phyloP scores from a whole-genome alignment of 2,797 vertebrate genomes.

The Melanotaenia nigrans region DNA sequence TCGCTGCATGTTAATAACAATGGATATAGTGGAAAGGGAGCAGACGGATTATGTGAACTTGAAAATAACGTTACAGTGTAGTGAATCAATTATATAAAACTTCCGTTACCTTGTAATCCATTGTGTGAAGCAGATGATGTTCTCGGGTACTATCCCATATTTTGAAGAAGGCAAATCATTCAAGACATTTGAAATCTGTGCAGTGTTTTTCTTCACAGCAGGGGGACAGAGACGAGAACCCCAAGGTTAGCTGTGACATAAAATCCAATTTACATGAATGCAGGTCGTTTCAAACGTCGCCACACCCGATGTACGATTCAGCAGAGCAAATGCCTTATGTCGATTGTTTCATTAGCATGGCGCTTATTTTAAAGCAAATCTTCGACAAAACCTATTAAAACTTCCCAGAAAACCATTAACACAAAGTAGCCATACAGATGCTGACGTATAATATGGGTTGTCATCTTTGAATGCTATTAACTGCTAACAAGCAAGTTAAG shows the following conservation, averaged over 20 bases:
- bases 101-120: conserved; percentile 68
- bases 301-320: conserved; percentile 21
- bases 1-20: background rate
- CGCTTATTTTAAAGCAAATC: background rate
- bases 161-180: conserved; percentile 9
- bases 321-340: background rate
- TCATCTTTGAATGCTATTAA: background rate
- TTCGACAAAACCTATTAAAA: background rate
- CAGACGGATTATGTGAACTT: conserved; percentile 29
- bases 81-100: conserved; percentile 11
- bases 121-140: conserved; percentile 47
- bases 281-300: conserved; percentile 21
- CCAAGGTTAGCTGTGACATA: conserved; percentile 48
- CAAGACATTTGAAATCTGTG: conserved; percentile 10
- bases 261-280: conserved; percentile 18
- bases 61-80: background rate
- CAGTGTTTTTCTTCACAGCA: conserved; percentile 33
- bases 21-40: conserved; percentile 6
- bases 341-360: background rate
- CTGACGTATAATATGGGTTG: conserved; percentile 1
- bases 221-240: conserved; percentile 28
- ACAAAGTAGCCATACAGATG: background rate
- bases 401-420: background rate
- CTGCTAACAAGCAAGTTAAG: background rate
- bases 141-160: conserved; percentile 47